Base-by-base conservation (phyloP, 2,797 vertebrate species). In the Tragopan temminckii region DNA sequence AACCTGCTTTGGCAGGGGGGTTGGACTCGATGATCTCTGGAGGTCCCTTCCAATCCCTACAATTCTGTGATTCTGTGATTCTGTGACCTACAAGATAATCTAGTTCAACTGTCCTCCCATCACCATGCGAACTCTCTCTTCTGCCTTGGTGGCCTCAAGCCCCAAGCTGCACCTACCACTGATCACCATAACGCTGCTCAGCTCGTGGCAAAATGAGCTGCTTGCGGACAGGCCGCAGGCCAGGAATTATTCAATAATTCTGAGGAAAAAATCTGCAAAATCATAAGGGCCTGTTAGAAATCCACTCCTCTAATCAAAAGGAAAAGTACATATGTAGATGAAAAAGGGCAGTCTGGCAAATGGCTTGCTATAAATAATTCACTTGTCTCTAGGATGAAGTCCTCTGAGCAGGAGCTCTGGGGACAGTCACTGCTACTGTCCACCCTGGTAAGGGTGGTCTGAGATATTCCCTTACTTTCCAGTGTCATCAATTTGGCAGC, bases 151-250 rank as follows among this genome's bases (percentile, higher is more conserved):
- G 61, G 27, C 63, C 31, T 78, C 21, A 35, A 77, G 35, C 23
- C 57, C 40, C 1, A 7, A 2, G 2, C 35, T 50, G 50, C 31
- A 59, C 35, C 23, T 24, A 45, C 9, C 3, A 2, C 19, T 80
- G 64, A 64, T 19, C 17, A 68, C 20, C 11, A 12, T 82, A 36
- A 14, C 14, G 31, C 19, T 61, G 70, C 42, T 74, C 2, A 7
- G 5, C 18, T 25, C 52, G 11, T 31, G 53, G 48, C 24, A 36
- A 16, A 0, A 5, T 33, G 75, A 82, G 58, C 21, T 85, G 27
- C 14, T 62, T 90, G 66, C 0, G 1, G 52, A 48, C 0, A 2
- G 0, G 2, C 11, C 2, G 1, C 0, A 1, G 11, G 33, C 46
- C 58, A 82, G 66, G 33, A 89, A 50, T 75, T 75, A 38, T 74